Percentiles rank a stretch among this genome's conserved stretches.
phyloP scores from a whole-genome alignment of 92 coral and sea anemone species.

The Porites rus region DNA sequence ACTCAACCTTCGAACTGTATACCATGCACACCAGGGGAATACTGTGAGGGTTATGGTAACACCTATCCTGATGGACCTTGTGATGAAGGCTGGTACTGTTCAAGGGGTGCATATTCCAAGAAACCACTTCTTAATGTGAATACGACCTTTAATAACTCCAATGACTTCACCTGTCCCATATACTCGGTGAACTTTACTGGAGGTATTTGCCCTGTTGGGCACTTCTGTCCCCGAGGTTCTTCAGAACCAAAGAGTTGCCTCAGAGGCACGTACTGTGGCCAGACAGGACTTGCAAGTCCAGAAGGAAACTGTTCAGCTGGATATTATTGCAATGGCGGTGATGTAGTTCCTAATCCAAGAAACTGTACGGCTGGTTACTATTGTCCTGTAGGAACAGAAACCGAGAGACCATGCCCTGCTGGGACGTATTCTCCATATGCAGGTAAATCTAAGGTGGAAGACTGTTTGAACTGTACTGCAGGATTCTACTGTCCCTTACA shows the following conservation, averaged over 20 bases:
- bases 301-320: constrained; percentile 95
- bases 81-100: constrained; percentile 95
- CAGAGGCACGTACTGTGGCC: constrained; percentile 88
- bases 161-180: constrained; percentile 91
- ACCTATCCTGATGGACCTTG: constrained; percentile 85
- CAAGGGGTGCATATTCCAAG: constrained; percentile 85
- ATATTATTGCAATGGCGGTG: constrained; percentile 84
- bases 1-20: constrained; percentile 82
- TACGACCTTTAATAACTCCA: constrained; percentile 77
- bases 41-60: constrained; percentile 93
- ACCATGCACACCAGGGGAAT: constrained; percentile 94
- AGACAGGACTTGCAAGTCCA: constrained; percentile 76
- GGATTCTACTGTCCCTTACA: constrained; percentile 93
- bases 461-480: constrained; percentile 92
- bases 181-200: constrained; percentile 97
- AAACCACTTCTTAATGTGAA: constrained; percentile 74
- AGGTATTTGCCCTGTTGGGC: constrained; percentile 86
- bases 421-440: constrained; percentile 89
- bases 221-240: constrained; percentile 92
- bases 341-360: constrained; percentile 75
- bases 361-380: constrained; percentile 90
- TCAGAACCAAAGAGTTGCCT: constrained; percentile 79
- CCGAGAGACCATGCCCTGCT: constrained; percentile 86
- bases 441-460: constrained; percentile 75
- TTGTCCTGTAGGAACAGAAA: constrained; percentile 88